phyloP scores from a whole-genome alignment of 1,140 invertebrate species.

The Zaprionus tsacasi region DNA sequence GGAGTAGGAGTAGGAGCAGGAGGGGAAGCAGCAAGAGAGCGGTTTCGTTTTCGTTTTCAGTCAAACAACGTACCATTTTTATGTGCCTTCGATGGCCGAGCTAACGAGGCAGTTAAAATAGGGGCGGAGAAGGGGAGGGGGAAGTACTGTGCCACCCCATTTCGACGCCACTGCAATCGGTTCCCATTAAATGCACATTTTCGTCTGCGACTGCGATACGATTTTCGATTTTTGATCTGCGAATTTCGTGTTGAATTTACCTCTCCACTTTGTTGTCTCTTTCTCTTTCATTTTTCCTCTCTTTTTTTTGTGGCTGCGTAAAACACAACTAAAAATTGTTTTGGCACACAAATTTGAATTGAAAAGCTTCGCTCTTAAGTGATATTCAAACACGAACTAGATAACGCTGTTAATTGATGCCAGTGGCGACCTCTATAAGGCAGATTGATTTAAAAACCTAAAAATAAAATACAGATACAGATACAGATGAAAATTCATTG shows the following conservation, averaged over 20 bases:
- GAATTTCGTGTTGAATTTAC: background rate
- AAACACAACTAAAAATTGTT: conserved; percentile 33
- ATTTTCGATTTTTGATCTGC: conserved; percentile 1
- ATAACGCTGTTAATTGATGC: conserved; percentile 2
- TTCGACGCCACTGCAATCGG: conserved; percentile 47
- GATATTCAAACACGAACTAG: conserved; percentile 1
- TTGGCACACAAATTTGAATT: conserved; percentile 10
- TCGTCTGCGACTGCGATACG: conserved; percentile 15
- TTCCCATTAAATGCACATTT: conserved; percentile 71
- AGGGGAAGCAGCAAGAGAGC: background rate
- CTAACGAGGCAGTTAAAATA: conserved; percentile 72
- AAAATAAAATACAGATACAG: background rate
- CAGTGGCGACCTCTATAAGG: background rate
- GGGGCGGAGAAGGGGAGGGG: no score
- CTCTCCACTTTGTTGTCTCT: background rate
- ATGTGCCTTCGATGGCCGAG: conserved; percentile 41
- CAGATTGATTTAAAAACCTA: background rate
- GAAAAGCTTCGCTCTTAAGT: background rate
- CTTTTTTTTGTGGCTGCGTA: conserved; percentile 11
- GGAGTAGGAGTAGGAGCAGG: background rate
- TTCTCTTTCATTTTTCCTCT: background rate
- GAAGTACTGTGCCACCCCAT: conserved; percentile 36
- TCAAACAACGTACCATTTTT: conserved; percentile 52
- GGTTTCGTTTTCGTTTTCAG: conserved; percentile 55
- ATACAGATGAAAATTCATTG: conserved; percentile 37